Conservation (phyloP, 2,113 vertebrate species). For the Seriola dumerili region DNA sequence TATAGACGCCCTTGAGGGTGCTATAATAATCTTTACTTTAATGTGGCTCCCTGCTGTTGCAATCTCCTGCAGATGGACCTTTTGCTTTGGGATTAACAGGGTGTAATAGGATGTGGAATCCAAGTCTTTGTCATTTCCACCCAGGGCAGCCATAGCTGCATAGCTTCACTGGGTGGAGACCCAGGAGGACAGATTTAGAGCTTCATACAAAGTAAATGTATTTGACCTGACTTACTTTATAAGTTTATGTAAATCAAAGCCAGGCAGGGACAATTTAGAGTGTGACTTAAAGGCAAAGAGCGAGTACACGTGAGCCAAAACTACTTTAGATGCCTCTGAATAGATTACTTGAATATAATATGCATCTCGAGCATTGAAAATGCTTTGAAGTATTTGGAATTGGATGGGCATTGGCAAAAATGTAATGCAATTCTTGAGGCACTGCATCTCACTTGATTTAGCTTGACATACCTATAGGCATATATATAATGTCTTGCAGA, state of each 20-base stretch:
- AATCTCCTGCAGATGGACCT: constrained; percentile 31
- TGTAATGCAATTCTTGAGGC: constrained; percentile 23
- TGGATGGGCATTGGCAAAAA: not conserved
- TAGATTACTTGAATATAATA: not conserved
- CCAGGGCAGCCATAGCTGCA: constrained; percentile 33
- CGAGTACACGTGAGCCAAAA: constrained; percentile 16
- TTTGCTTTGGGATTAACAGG: constrained; percentile 54
- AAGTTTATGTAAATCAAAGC: constrained; percentile 41
- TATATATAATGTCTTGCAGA: constrained; percentile 10
- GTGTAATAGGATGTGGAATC: constrained; percentile 52
- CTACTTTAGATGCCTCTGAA: constrained; percentile 8
- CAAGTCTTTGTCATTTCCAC: constrained; percentile 56
- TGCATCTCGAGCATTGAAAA: constrained; percentile 16
- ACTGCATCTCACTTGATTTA: constrained; percentile 16
- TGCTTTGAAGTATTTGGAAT: constrained; percentile 29
- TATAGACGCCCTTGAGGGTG: constrained; percentile 9
- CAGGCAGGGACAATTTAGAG: constrained; percentile 15
- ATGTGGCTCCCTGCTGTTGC: constrained; percentile 32
- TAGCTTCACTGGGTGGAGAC: constrained; percentile 51
- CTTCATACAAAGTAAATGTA: constrained; percentile 36
- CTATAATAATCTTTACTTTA: constrained; percentile 30
- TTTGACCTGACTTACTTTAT: constrained; percentile 34
- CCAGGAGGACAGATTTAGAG: constrained; percentile 47
- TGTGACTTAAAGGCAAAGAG: constrained; percentile 18
- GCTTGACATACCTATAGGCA: constrained; percentile 2